Percentiles rank a stretch among this genome's conserved stretches.
Conservation (phyloP, 2,888 invertebrate species). For the Mystacides longicornis region DNA sequence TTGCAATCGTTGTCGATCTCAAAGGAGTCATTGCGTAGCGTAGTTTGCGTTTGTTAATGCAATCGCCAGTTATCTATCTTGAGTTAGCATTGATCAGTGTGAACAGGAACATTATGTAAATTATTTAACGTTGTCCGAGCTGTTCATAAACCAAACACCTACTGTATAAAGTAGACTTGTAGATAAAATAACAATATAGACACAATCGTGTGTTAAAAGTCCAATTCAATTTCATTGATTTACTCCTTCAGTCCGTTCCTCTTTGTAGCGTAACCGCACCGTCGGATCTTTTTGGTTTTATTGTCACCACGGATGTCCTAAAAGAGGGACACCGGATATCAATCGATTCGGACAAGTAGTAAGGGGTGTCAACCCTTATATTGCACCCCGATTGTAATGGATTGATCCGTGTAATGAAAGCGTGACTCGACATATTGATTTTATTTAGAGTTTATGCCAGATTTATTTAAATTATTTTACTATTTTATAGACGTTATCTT, state of each 20-base stretch:
- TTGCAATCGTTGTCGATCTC: too few relatives aligned
- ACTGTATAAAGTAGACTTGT: background rate
- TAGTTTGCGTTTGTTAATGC: too few relatives aligned
- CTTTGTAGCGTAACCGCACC: background rate
- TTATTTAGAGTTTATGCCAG: background rate
- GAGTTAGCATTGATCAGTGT: too few relatives aligned
- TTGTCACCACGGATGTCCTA: background rate
- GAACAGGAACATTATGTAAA: too few relatives aligned
- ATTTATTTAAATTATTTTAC: too few relatives aligned
- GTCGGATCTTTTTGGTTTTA: background rate
- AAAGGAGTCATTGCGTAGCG: too few relatives aligned
- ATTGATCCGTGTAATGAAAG: slow-evolving; percentile 1
- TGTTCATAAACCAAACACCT: too few relatives aligned
- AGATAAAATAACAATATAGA: background rate
- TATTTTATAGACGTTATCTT: too few relatives aligned
- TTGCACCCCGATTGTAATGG: background rate
- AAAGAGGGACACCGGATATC: too few relatives aligned
- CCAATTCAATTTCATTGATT: background rate
- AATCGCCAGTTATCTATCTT: too few relatives aligned
- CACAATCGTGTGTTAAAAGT: background rate
- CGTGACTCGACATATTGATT: background rate
- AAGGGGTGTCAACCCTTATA: background rate
- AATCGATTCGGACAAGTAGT: background rate
- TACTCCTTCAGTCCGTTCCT: background rate
- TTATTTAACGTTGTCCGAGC: too few relatives aligned